These are phyloP conservation scores for Ornithoptera priamus DNA, from an alignment of 2,888 invertebrate genomes.

Conservation along the genomic window DNA sequence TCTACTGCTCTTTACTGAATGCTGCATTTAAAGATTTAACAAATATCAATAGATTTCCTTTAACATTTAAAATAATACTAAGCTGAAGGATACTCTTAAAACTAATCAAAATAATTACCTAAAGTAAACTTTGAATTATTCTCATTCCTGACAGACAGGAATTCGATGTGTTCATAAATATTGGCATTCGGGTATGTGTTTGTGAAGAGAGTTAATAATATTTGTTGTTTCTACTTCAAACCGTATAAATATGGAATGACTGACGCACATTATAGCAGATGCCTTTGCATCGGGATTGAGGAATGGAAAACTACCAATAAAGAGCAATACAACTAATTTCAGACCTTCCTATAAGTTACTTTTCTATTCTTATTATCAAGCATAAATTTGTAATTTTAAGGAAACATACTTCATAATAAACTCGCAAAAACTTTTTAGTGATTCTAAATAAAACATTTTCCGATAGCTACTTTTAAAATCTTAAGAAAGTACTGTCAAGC, in stretches of 20 bases:
- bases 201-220: conserved; percentile 27
- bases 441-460: no score
- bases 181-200: conserved; percentile 23
- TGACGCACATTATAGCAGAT: conserved; percentile 21
- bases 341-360: no score
- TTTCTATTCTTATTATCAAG: no score
- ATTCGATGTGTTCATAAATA: conserved; percentile 22
- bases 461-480: no score
- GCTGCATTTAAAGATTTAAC: not conserved
- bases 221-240: conserved; percentile 27
- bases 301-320: conserved; percentile 14
- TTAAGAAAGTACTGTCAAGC: no score
- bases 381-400: no score
- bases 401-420: no score
- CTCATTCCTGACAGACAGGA: conserved; percentile 15
- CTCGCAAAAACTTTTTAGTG: no score
- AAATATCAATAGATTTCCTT: not conserved
- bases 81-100: not conserved
- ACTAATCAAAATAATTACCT: not conserved
- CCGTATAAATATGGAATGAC: conserved; percentile 22
- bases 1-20: no score
- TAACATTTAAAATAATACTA: not conserved
- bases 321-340: not conserved
- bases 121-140: not conserved
- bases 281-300: conserved; percentile 1